Base-by-base conservation (phyloP, 2,113 vertebrate species). In the Macroglossus sobrinus region DNA sequence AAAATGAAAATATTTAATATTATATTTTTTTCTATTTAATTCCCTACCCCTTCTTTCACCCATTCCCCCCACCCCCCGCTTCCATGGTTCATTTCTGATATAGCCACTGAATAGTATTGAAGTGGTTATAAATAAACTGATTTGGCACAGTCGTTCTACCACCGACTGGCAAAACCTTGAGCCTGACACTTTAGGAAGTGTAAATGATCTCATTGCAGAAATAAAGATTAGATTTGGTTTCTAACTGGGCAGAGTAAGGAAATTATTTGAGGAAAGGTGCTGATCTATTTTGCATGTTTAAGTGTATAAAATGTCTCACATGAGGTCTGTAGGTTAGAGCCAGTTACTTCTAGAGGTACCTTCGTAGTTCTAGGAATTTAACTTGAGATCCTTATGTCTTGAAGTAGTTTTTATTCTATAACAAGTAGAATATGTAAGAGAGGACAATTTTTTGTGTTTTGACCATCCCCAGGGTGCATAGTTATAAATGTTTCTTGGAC, bases 181-280 rank as follows among this genome's bases (percentile, higher is more conserved):
- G 53, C 92, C 94, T 94, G 96, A 69, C 96, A 85, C 96, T 76
- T 94, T 35, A 53, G 97, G 93, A 97, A 95, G 93, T 97, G 84
- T 88, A 95, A 87, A 95, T 97, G 97, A 97, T 93, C 97, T 95
- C 95, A 89, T 89, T 91, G 87, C 92, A 94, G 92, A 85, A 95
- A 72, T 81, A 84, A 97, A 97, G 95, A 75, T 81, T 93, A 93
- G 80, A 55, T 86, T 96, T 89, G 72, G 28, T 95, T 97, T 97
- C 97, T 72, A 89, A 35, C 74, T 64, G 69, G 50, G 86, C 86
- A 84, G 40, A 40, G 3, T 92, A 55, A 57, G 55, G 96, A 97
- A 78, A 43, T 68, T 87, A 81, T 89, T 85, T 90, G 63, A 43
- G 74, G 76, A 76, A 71, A 97, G 96, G n/a, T 4, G 0, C 43